Evolutionary conservation across 2,888 invertebrate genomes (phyloP).

Genomic region (Dorcus hopei): DNA sequence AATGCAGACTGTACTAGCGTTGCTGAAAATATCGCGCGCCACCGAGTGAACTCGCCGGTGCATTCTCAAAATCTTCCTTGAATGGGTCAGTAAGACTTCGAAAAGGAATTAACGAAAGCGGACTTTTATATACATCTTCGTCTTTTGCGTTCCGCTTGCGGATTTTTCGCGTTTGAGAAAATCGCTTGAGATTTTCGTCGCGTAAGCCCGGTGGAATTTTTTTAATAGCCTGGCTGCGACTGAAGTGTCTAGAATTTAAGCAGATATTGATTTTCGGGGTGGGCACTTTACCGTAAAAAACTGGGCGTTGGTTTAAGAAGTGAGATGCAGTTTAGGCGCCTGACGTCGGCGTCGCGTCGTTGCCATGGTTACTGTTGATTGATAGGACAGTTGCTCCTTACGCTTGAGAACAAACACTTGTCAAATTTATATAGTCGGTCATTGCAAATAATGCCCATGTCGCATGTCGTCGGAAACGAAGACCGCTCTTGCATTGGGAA

Average conservation of each 20-base stretch:
- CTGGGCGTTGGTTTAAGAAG: constrained; percentile 48
- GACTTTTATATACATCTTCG: no score
- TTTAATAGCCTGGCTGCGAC: background rate
- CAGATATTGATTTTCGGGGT: constrained; percentile 46
- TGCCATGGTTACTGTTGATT: constrained; percentile 33
- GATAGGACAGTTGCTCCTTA: constrained; percentile 31
- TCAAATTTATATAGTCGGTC: constrained; percentile 34
- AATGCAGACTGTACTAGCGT: constrained; percentile 44
- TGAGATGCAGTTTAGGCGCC: constrained; percentile 35
- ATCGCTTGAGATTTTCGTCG: no score
- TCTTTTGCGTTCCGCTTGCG: no score
- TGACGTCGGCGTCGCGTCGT: constrained; percentile 33
- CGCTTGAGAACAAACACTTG: constrained; percentile 37
- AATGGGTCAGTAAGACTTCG: no score
- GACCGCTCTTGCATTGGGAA: no score
- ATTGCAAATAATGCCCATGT: no score
- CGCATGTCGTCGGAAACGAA: constrained; percentile 4
- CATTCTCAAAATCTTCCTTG: background rate
- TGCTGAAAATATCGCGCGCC: constrained; percentile 39
- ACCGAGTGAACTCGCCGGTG: constrained; percentile 14
- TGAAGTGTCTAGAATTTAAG: constrained; percentile 34
- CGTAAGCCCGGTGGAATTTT: no score
- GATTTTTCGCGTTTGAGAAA: no score
- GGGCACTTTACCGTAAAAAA: constrained; percentile 43
- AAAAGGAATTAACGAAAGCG: no score